Conservation (phyloP, 2,888 invertebrate genomes). For the Synergus japonicus region DNA sequence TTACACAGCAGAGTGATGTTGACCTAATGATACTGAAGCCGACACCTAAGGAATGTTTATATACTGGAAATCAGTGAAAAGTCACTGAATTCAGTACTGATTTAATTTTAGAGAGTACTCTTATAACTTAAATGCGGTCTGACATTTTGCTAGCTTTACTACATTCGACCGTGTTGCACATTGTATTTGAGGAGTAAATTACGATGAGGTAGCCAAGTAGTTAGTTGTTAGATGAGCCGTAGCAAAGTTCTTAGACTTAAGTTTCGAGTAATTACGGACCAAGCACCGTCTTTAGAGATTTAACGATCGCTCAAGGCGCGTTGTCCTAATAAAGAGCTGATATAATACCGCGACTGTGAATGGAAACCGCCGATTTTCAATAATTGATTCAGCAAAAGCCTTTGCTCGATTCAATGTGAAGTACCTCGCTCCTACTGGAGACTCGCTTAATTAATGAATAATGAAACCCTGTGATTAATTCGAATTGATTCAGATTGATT, state of each 20-base stretch:
- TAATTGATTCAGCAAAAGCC: slow-evolving; percentile 23
- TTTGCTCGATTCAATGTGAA: slow-evolving; percentile 15
- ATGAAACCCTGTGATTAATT: slow-evolving; percentile 21
- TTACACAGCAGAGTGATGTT: neutral
- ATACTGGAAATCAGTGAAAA: neutral
- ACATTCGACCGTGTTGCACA: slow-evolving; percentile 40
- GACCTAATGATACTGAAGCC: slow-evolving; percentile 13
- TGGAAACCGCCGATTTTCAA: slow-evolving; percentile 35
- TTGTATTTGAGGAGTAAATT: slow-evolving; percentile 50
- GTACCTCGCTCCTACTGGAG: slow-evolving; percentile 13
- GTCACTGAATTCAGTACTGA: too few relatives aligned
- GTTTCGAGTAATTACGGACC: slow-evolving; percentile 55
- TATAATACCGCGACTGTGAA: neutral
- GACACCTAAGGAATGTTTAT: neutral
- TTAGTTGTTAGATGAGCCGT: slow-evolving; percentile 52
- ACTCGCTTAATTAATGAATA: slow-evolving; percentile 28
- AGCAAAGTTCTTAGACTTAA: slow-evolving; percentile 56
- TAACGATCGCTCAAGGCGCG: slow-evolving; percentile 52
- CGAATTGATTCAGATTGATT: neutral
- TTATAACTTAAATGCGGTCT: neutral
- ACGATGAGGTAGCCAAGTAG: slow-evolving; percentile 51
- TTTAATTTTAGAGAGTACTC: too few relatives aligned
- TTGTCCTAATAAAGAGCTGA: slow-evolving; percentile 31
- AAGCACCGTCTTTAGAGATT: slow-evolving; percentile 54
- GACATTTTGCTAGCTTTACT: slow-evolving; percentile 46